These are phyloP conservation scores for Aselliscus stoliczkanus DNA, from an alignment of 2,797 vertebrate species.

Conservation along the genomic window DNA sequence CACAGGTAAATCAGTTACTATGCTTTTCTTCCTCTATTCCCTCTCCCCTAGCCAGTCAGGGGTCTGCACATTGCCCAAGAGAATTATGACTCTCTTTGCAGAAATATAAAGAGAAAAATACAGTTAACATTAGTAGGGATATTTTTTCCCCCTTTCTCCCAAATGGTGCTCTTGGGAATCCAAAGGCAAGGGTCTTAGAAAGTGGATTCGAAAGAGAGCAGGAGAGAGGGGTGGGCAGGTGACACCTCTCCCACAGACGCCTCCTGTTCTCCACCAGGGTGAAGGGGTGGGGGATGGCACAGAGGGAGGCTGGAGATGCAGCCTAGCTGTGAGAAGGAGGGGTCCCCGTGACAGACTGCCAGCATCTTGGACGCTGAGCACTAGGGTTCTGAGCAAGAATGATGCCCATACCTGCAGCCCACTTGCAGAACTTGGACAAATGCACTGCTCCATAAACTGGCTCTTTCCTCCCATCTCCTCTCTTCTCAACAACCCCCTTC, in stretches of 20 bases:
- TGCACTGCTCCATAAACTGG: background rate
- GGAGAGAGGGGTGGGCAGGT: background rate
- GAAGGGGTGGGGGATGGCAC: background rate
- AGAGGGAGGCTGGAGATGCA: background rate
- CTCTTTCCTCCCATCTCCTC: background rate
- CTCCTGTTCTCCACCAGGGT: too few relatives aligned
- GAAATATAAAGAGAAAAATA: background rate
- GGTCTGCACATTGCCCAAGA: background rate
- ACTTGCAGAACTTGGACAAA: background rate
- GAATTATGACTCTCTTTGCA: background rate
- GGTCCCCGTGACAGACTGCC: accelerated
- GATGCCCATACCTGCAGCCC: background rate
- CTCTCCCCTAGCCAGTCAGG: background rate
- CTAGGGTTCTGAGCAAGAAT: background rate
- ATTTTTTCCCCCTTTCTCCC: background rate
- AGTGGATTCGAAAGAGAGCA: background rate
- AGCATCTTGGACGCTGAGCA: background rate
- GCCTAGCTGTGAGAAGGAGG: background rate
- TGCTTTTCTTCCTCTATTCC: background rate
- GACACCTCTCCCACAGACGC: background rate
- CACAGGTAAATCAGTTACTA: background rate
- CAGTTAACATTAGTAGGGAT: background rate
- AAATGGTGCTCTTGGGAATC: background rate
- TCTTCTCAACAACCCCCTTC: background rate
- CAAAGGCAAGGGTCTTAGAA: background rate